These are phyloP conservation scores for Podabrus alpinus DNA, from an alignment of 2,888 invertebrate species.

Conservation along the genomic window DNA sequence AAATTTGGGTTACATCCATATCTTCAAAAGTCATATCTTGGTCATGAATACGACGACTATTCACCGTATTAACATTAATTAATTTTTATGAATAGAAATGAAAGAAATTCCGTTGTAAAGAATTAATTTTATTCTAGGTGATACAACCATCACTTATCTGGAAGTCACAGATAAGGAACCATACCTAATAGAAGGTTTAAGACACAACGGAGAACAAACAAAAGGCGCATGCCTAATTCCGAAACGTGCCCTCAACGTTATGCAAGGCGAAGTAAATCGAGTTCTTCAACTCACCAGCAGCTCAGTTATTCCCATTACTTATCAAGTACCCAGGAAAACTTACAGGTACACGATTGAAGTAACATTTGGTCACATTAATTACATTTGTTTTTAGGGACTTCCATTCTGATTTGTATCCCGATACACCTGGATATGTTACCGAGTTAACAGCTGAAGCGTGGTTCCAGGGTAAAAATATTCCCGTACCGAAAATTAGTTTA, in stretches of 20 bases:
- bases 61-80: too few species aligned
- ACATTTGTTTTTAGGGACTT: constrained; percentile 69
- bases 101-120: background rate
- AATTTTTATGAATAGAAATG: too few species aligned
- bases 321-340: constrained; percentile 66
- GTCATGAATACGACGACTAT: too few species aligned
- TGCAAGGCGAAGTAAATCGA: constrained; percentile 95
- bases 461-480: constrained; percentile 75
- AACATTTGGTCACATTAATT: constrained; percentile 61
- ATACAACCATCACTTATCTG: constrained; percentile 87
- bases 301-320: constrained; percentile 90
- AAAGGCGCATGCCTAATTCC: constrained; percentile 93
- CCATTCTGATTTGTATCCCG: constrained; percentile 92
- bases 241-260: constrained; percentile 90
- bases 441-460: constrained; percentile 81
- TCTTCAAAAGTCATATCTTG: too few species aligned
- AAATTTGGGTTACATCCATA: too few species aligned
- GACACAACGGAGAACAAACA: constrained; percentile 92
- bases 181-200: constrained; percentile 83
- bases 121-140: constrained; percentile 57
- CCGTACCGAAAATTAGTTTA: constrained; percentile 81
- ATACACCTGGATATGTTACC: constrained; percentile 81
- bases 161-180: constrained; percentile 90
- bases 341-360: constrained; percentile 62
- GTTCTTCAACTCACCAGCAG: constrained; percentile 84